Evolutionary conservation across 2,888 invertebrate genomes (phyloP), one percentile per base, ranked within the genome.

Genomic region (Lydus trimaculatus): DNA sequence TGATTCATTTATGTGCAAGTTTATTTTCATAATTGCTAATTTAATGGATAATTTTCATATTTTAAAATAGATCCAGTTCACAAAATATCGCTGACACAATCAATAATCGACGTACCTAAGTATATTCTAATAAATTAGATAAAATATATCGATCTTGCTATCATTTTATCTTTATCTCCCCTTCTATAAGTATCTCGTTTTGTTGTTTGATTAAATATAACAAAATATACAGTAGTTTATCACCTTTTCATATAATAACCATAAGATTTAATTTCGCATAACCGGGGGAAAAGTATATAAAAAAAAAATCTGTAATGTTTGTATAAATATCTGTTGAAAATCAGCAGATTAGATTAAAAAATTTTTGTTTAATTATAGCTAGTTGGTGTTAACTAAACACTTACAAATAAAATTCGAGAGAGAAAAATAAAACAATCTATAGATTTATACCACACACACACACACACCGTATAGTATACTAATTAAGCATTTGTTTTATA

Each of bases 141-240:
- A 62, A 59, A 48, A 58, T n/a, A 28, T 63, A 70, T 70, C 64
- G 70, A 70, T 66, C 64, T 59, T 63, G 69, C 74, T 76, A 75
- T 76, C 73, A 64, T 4, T 68, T 72, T 70, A 68, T 70, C 65
- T 69, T 71, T 75, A 72, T 75, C 72, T 69, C 72, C 73, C 72
- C 68, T 66, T 62, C 62, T 65, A 60, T 65, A 66, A 68, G 63
- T 66, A 48, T 48, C 20, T 43, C 13, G 13, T 36, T 36, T 31
- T 31, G 9, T 69, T 71, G 68, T 70, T 67, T 66, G 64, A 61
- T 58, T 62, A 48, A 64, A 65, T 72, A 73, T 66, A 72, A 72
- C 71, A 72, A 68, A n/a, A 75, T 75, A 76, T 73, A 75, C 76
- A 70, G 76, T 76, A 76, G 76, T 76, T n/a, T 71, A 72, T 65